These are phyloP conservation scores for Amphipyra tragopoginis DNA, from an alignment of 2,888 invertebrate genomes.

Conservation along the genomic window DNA sequence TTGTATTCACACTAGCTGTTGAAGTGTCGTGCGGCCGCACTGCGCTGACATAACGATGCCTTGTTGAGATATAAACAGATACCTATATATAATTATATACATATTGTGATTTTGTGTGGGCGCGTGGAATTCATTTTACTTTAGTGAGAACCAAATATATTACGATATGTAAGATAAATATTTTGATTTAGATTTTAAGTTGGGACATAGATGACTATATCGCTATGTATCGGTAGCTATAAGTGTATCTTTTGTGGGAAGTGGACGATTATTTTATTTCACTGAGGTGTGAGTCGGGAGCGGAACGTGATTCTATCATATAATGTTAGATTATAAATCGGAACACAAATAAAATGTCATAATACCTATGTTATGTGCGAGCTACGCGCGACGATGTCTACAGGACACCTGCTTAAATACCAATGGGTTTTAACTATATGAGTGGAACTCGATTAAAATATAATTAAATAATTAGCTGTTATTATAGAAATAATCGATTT, in stretches of 20 bases:
- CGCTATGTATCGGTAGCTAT: conserved; percentile 58
- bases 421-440: no score
- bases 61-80: conserved; percentile 55
- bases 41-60: conserved; percentile 40
- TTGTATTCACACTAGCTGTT: not conserved
- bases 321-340: conserved; percentile 17
- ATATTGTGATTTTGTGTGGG: conserved; percentile 66
- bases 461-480: no score
- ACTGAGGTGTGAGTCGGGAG: conserved; percentile 10
- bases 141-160: conserved; percentile 86
- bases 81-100: conserved; percentile 54
- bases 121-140: conserved; percentile 63
- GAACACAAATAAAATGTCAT: conserved; percentile 39
- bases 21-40: conserved; percentile 1
- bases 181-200: conserved; percentile 59
- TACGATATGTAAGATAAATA: conserved; percentile 68
- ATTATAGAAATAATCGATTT: no score
- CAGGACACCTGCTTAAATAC: not conserved
- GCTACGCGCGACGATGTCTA: not conserved
- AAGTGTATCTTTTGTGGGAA: conserved; percentile 56
- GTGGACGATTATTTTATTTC: conserved; percentile 28
- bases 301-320: conserved; percentile 25
- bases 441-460: no score
- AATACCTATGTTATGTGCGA: conserved; percentile 23
- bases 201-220: conserved; percentile 50